phyloP scores from a whole-genome alignment of 2,113 vertebrate genomes.

The Thymallus thymallus region DNA sequence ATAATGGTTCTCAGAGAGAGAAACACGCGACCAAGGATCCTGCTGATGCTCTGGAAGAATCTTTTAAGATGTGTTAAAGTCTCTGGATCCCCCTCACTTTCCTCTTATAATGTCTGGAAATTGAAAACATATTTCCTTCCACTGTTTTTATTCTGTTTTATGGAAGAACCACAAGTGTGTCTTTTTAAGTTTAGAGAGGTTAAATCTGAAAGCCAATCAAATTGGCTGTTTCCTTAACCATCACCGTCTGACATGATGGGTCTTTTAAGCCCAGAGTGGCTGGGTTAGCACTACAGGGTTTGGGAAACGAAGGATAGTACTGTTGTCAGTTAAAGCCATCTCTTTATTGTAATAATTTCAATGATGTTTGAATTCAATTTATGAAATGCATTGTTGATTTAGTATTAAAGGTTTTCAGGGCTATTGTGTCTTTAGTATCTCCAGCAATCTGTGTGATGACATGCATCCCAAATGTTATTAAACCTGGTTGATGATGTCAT shows the following conservation, averaged over 20 bases:
- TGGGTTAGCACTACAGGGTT: neutral
- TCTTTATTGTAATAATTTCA: neutral
- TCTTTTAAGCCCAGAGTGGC: conserved; percentile 1
- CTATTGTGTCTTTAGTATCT: neutral
- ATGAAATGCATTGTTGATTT: neutral
- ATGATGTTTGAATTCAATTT: neutral
- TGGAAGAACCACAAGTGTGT: conserved; percentile 16
- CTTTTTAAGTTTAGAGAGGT: conserved; percentile 10
- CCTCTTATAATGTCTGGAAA: conserved; percentile 5
- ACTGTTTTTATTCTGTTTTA: conserved; percentile 12
- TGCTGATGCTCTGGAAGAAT: conserved; percentile 26
- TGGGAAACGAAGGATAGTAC: neutral
- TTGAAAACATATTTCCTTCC: conserved; percentile 23
- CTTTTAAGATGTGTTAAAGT: neutral
- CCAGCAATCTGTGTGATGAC: neutral
- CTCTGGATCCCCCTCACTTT: conserved; percentile 5
- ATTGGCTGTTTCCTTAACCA: neutral
- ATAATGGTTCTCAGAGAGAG: conserved; percentile 51
- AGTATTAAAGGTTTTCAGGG: neutral
- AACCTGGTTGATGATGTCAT: neutral
- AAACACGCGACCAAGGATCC: conserved; percentile 5
- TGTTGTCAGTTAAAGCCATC: neutral
- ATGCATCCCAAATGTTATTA: neutral
- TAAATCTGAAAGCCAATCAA: conserved; percentile 4
- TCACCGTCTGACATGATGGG: neutral